Percentiles rank a stretch among this genome's conserved stretches.
phyloP scores from a whole-genome alignment of 2,888 invertebrate genomes.

The Globia sparganii region DNA sequence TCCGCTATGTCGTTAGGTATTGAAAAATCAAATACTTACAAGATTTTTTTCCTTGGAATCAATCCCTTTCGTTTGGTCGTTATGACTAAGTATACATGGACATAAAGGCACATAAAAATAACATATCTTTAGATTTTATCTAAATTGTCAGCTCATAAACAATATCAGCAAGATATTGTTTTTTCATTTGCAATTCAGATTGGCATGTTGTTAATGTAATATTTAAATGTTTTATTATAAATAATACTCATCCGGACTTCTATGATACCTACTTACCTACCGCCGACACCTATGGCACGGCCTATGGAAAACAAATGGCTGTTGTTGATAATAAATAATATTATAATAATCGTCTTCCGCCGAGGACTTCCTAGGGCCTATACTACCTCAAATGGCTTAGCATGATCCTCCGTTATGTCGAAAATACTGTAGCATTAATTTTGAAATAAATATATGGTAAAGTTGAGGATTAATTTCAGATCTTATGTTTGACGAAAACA shows the following conservation, averaged over 20 bases:
- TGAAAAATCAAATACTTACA: no score
- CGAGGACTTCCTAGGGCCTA: no score
- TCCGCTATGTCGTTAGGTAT: not conserved
- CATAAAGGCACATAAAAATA: not conserved
- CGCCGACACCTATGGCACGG: no score
- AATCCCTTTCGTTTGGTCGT: no score
- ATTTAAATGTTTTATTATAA: slow-evolving; percentile 42
- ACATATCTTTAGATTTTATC: slow-evolving; percentile 25
- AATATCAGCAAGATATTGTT: slow-evolving; percentile 33
- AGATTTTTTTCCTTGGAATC: no score
- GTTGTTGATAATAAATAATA: slow-evolving; percentile 13
- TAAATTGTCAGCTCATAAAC: slow-evolving; percentile 19
- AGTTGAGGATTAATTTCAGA: no score
- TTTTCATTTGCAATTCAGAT: slow-evolving; percentile 49
- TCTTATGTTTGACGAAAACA: no score
- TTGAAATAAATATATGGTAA: no score
- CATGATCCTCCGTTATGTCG: no score
- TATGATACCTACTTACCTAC: not conserved
- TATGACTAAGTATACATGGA: not conserved
- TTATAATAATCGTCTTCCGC: not conserved
- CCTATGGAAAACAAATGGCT: slow-evolving; percentile 19
- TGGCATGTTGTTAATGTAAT: slow-evolving; percentile 42
- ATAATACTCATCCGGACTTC: slow-evolving; percentile 17
- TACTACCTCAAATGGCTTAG: no score
- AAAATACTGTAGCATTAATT: no score